Evolutionary conservation across 2,888 invertebrate genomes (phyloP).

Genomic region (Drosophila prostipennis): DNA sequence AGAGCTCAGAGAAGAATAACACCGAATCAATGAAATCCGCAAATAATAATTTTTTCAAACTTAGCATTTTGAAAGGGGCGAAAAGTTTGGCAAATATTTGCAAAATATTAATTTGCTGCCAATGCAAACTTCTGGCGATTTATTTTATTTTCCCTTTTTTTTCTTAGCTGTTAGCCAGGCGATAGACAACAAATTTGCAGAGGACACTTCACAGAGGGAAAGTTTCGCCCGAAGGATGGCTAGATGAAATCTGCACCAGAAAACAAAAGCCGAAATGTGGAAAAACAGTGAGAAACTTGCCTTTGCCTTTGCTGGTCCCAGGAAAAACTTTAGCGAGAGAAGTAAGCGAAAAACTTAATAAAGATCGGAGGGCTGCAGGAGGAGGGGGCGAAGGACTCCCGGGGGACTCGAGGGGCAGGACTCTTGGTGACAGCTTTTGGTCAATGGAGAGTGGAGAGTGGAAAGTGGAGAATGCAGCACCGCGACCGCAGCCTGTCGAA

Average conservation of each 20-base stretch:
- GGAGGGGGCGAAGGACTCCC: not conserved
- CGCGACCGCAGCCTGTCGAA: slow-evolving; percentile 70
- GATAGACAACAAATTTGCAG: slow-evolving; percentile 62
- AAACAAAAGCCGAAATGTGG: slow-evolving; percentile 77
- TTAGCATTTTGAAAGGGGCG: not conserved
- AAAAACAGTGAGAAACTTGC: slow-evolving; percentile 75
- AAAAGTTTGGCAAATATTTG: slow-evolving; percentile 40
- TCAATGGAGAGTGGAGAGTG: slow-evolving; percentile 54
- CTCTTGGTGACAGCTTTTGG: slow-evolving; percentile 63
- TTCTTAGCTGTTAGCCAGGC: slow-evolving; percentile 5
- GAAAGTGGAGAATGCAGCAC: slow-evolving; percentile 6
- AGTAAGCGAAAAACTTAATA: slow-evolving; percentile 80
- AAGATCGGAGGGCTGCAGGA: slow-evolving; percentile 52
- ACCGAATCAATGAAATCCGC: slow-evolving; percentile 26
- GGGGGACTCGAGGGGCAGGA: slow-evolving; percentile 2
- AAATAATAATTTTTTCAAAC: slow-evolving; percentile 30
- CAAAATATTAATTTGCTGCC: slow-evolving; percentile 48
- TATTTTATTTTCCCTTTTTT: slow-evolving; percentile 5
- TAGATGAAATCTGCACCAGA: slow-evolving; percentile 78
- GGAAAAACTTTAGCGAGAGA: slow-evolving; percentile 74
- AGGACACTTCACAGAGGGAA: slow-evolving; percentile 53
- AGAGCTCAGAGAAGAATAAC: slow-evolving; percentile 9
- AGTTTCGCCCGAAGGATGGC: slow-evolving; percentile 38
- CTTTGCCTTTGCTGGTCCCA: slow-evolving; percentile 9
- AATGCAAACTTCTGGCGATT: slow-evolving; percentile 31